phyloP scores from a whole-genome alignment of 2,113 vertebrate species.

The Petromus typicus region DNA sequence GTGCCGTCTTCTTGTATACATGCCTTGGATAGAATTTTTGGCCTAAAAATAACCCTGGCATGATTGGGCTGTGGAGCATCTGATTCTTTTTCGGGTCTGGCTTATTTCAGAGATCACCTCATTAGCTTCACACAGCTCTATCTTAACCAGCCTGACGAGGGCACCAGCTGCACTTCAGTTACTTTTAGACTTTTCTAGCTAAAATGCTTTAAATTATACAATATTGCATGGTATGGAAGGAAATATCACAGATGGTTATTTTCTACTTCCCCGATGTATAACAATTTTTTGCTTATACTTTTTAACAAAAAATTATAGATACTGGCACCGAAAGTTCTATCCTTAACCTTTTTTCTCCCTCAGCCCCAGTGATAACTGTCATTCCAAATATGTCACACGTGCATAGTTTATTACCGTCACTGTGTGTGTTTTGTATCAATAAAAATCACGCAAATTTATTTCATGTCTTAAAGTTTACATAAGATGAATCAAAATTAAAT shows the following conservation, averaged over 20 bases:
- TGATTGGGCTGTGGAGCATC: conserved; percentile 43
- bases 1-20: conserved; percentile 50
- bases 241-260: neutral
- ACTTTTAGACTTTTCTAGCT: conserved; percentile 64
- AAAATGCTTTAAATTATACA: conserved; percentile 53
- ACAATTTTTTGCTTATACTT: neutral
- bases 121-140: conserved; percentile 41
- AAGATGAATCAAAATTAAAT: conserved; percentile 30
- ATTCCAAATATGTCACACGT: neutral
- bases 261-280: neutral
- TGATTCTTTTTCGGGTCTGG: conserved; percentile 72
- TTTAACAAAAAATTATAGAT: neutral
- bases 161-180: conserved; percentile 45
- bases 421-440: neutral
- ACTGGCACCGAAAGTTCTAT: neutral
- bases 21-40: conserved; percentile 57
- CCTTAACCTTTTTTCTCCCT: neutral
- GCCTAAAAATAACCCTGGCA: conserved; percentile 76
- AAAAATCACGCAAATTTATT: conserved; percentile 12
- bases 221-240: neutral
- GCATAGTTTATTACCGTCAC: neutral
- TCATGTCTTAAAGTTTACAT: conserved; percentile 3
- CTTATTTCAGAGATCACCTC: conserved; percentile 75
- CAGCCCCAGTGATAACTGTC: neutral
- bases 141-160: conserved; percentile 20